Percentiles rank a stretch among this genome's conserved stretches.
Evolutionary conservation across 2,797 vertebrate genomes (phyloP).

Genomic region (Epinephelus coioides): DNA sequence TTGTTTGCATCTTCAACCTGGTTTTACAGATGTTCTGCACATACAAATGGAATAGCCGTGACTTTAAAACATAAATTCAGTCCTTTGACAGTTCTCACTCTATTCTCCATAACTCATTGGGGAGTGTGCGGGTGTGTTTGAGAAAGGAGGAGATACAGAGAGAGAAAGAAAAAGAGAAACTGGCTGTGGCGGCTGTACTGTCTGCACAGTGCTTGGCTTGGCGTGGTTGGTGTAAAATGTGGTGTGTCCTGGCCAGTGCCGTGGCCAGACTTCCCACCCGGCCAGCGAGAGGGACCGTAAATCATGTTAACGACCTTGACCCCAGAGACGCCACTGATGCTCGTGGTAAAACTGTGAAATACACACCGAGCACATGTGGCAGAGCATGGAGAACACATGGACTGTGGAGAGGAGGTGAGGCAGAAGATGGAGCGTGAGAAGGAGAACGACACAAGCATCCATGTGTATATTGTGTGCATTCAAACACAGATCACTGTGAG

Average conservation of each 20-base stretch:
- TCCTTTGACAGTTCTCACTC: slow-evolving; percentile 35
- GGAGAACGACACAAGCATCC: slow-evolving; percentile 21
- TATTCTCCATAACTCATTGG: slow-evolving; percentile 27
- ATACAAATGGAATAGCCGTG: slow-evolving; percentile 42
- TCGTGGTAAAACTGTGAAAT: slow-evolving; percentile 63
- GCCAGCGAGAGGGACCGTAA: slow-evolving; percentile 56
- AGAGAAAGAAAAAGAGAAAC: slow-evolving; percentile 31
- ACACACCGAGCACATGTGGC: slow-evolving; percentile 54
- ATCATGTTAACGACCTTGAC: slow-evolving; percentile 75
- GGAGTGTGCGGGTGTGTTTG: slow-evolving; percentile 39
- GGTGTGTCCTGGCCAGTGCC: slow-evolving; percentile 63
- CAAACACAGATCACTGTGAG: slow-evolving; percentile 11
- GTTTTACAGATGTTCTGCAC: slow-evolving; percentile 54
- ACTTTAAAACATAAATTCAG: slow-evolving; percentile 26
- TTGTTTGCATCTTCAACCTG: slow-evolving; percentile 31
- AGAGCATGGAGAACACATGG: slow-evolving; percentile 42
- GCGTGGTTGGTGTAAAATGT: slow-evolving; percentile 71
- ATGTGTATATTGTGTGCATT: slow-evolving; percentile 28
- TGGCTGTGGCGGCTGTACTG: slow-evolving; percentile 34
- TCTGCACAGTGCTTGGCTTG: slow-evolving; percentile 66
- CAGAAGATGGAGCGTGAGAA: slow-evolving; percentile 1
- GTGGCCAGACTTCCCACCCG: slow-evolving; percentile 64
- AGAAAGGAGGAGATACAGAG: slow-evolving; percentile 33
- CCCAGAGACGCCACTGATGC: slow-evolving; percentile 52
- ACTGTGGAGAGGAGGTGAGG: slow-evolving; percentile 39